These are phyloP conservation scores for Lordiphosa fenestrarum DNA, from an alignment of 2,888 invertebrate species.

Conservation along the genomic window DNA sequence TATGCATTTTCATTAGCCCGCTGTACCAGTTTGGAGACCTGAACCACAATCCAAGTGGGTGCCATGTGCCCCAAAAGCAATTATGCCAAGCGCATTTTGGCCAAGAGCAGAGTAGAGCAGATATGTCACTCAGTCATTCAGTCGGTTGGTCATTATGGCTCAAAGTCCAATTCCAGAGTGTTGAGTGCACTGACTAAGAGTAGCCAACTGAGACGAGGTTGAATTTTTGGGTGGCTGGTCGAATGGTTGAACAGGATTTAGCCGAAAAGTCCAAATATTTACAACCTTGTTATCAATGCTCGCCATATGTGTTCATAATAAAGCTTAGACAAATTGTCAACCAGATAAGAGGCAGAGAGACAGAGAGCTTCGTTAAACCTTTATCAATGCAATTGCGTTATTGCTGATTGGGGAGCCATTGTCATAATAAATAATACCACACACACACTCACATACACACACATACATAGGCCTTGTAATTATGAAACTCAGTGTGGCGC, in stretches of 20 bases:
- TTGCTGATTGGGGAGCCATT: slow-evolving; percentile 13
- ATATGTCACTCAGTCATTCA: slow-evolving; percentile 29
- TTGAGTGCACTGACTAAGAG: slow-evolving; percentile 36
- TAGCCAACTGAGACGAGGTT: background rate
- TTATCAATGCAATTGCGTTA: slow-evolving; percentile 43
- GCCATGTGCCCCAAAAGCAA: slow-evolving; percentile 56
- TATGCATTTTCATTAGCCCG: slow-evolving; percentile 53
- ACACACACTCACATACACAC: too few relatives aligned
- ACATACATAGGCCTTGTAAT: slow-evolving; percentile 28
- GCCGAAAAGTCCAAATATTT: too few relatives aligned
- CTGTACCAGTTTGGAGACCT: slow-evolving; percentile 13
- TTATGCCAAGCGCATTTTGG: slow-evolving; percentile 41
- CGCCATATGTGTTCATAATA: slow-evolving; percentile 49
- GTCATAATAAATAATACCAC: slow-evolving; percentile 21
- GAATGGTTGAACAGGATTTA: background rate
- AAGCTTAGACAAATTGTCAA: slow-evolving; percentile 21
- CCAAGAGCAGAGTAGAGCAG: background rate
- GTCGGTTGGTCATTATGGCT: slow-evolving; percentile 50
- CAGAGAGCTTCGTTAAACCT: slow-evolving; percentile 3
- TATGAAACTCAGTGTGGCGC: slow-evolving; percentile 44
- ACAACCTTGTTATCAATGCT: slow-evolving; percentile 1
- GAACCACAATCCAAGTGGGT: slow-evolving; percentile 31
- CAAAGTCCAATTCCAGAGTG: slow-evolving; percentile 65
- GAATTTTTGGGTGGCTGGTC: background rate
- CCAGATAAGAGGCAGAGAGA: slow-evolving; percentile 37